Base-by-base conservation (phyloP, 2,888 invertebrate species). In the Aelia acuminata region DNA sequence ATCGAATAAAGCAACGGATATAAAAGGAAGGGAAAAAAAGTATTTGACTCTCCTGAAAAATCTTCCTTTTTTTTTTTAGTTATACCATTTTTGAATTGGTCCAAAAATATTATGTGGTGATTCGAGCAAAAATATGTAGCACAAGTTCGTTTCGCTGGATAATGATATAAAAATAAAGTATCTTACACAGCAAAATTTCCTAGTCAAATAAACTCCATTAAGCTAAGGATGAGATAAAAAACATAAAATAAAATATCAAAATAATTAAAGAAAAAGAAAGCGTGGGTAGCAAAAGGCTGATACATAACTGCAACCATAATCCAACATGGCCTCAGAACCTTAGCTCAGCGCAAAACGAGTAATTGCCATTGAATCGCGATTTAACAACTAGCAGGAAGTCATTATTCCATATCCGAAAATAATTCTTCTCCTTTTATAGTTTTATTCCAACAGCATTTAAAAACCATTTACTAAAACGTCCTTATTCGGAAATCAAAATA, bases 341-440 rank as follows among this genome's bases (percentile, higher is more conserved):
- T 8, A 53, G n/a, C 53, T n/a, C 22, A 53, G 53, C n/a, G 7
- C 53, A 53, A 53, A n/a, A 3, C 22, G 22, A 4, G 10, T 53
- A 53, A 53, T 53, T 53, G 18, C 53, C 53, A 53, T 53, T 53
- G 22, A 53, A 53, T 53, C 53, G n/a, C 53, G n/a, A 53, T 53
- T 53, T 53, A n/a, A 22, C 53, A 53, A n/a, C 53, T 22, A 20
- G 22, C n/a, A 53, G 53, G 53, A 53, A 53, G 53, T 53, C 22
- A 53, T 53, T n/a, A 53, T 53, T n/a, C 53, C 53, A 53, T n/a
- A 53, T n/a, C 53, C 53, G 53, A 53, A 53, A 53, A 53, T 4
- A 53, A 53, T 53, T 53, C 53, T n/a, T 8, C 2, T 22, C 8
- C 53, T n/a, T 53, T 53, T 53, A 22, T 53, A 53, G 22, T 7